Conservation (phyloP, 2,797 vertebrate species). For the Coilia nasus region DNA sequence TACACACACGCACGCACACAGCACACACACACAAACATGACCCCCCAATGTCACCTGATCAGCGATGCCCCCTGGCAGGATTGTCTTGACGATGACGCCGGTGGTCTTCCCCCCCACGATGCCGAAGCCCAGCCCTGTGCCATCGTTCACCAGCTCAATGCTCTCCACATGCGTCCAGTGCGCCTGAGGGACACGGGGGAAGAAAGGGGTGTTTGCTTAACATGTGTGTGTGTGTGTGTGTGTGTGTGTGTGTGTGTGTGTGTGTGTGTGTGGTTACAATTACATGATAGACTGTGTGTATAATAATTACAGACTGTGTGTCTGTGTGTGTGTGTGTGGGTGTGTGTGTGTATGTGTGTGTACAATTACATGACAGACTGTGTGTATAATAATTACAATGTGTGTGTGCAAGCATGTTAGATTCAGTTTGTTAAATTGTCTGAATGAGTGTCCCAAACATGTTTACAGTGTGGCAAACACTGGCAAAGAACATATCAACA, state of each 20-base stretch:
- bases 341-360: background rate
- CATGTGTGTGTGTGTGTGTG: background rate
- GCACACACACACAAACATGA: background rate
- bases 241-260: background rate
- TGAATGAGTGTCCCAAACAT: no score
- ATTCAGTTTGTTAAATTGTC: no score
- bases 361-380: no score
- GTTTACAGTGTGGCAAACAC: no score
- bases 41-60: slow-evolving; percentile 85
- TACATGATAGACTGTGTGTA: background rate
- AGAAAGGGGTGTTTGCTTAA: background rate
- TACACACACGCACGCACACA: background rate
- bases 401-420: no score
- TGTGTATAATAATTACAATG: no score
- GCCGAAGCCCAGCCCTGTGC: slow-evolving; percentile 94
- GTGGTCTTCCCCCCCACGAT: slow-evolving; percentile 95
- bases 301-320: background rate
- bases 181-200: slow-evolving; percentile 55
- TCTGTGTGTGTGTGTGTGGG: background rate
- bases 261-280: background rate
- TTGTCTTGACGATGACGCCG: slow-evolving; percentile 97
- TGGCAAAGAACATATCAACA: no score
- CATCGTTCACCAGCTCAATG: slow-evolving; percentile 94
- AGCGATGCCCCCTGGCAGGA: slow-evolving; percentile 93
- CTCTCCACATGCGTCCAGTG: slow-evolving; percentile 94